Evolutionary conservation across 2,888 invertebrate species (phyloP), one percentile per base, ranked within the genome.

Genomic region (Callinectes sapidus): DNA sequence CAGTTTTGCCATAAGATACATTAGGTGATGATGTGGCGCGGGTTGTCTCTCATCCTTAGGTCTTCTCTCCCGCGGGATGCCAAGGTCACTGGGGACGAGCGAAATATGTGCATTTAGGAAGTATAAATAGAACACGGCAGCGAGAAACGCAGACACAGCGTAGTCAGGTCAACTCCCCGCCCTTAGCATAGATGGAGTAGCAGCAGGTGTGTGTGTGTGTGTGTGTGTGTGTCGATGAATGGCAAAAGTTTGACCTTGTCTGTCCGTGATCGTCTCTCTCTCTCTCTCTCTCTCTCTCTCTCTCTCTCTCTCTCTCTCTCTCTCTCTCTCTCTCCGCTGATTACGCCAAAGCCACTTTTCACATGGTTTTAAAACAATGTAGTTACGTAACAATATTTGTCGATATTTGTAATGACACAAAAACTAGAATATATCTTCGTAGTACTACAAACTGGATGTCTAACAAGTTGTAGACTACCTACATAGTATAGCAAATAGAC

Each of bases 181-280:
- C 61, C 61, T 23, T 23, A 23, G 2, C 23, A 61, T 61, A 23
- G 16, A 23, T 3, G 61, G 61, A 61, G 18, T 61, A 2, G 14
- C 61, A 61, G 89, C 55, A 35, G n/a, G 55, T 55, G 23, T 55
- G 88, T 88, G 88, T n/a, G 48, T 48, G 55, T 91, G 86, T 86
- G 91, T 91, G 87, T 86, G 86, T 86, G 91, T 91, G 28, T 55
- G 81, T 28, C 10, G 16, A 23, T 54, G 42, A 32, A 39, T 85
- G 55, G 42, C 42, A 16, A 42, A 18, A 35, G 66, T 54, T 28
- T 54, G 61, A 61, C 23, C 61, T 23, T 61, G 61, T 23, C 61
- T 61, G 61, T 61, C 61, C 23, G 61, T 18, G 61, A 61, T 61
- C 61, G 61, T 61, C 18, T 18, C 48, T 6, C 48, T 6, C 48